Conservation (phyloP, 2,888 invertebrate species). For the Habroteleia sp. region DNA sequence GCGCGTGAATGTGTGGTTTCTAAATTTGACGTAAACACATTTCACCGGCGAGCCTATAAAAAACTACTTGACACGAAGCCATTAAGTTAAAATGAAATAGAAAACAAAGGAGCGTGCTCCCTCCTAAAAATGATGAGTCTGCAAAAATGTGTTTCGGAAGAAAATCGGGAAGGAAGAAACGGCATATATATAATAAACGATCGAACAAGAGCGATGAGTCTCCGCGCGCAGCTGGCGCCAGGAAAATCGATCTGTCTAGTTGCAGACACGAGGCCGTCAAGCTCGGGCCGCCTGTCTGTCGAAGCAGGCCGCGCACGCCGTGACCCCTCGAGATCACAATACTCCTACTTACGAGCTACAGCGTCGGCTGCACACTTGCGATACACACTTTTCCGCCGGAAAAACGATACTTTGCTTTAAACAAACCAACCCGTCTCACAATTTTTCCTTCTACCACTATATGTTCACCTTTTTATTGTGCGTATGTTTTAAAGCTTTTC, state of each 20-base stretch:
- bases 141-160: constrained; percentile 38
- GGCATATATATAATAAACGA: constrained; percentile 49
- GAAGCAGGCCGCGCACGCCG: constrained; percentile 41
- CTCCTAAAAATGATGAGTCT: constrained; percentile 14
- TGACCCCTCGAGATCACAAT: constrained; percentile 55
- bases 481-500: not conserved
- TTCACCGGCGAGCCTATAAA: constrained; percentile 1
- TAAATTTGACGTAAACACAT: not conserved
- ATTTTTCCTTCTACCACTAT: not conserved
- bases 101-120: constrained; percentile 1
- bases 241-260: constrained; percentile 72
- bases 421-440: constrained; percentile 27
- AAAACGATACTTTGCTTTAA: constrained; percentile 33
- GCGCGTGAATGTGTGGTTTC: not conserved
- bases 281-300: constrained; percentile 41
- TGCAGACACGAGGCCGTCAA: constrained; percentile 59
- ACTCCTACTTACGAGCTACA: constrained; percentile 15
- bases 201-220: constrained; percentile 58
- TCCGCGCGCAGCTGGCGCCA: constrained; percentile 68
- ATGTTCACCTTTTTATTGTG: not conserved
- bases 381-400: constrained; percentile 15
- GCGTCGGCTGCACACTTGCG: constrained; percentile 26
- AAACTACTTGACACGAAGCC: constrained; percentile 1
- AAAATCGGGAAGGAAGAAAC: constrained; percentile 48
- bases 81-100: not conserved